Evolutionary conservation across 2,888 invertebrate species (phyloP).

Genomic region (Tachina grossa): DNA sequence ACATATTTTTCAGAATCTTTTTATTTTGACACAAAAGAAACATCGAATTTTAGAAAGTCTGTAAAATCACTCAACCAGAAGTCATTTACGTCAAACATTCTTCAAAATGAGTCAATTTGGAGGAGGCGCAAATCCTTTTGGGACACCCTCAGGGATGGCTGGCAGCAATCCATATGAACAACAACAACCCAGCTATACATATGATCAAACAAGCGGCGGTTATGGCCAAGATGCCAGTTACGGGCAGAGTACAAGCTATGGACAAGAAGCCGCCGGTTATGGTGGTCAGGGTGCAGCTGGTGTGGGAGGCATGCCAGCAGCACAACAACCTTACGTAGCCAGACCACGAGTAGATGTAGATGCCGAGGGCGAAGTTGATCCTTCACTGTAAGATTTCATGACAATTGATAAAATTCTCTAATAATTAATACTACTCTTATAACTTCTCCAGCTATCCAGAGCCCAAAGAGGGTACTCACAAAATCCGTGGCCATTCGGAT

Average conservation of each 20-base stretch:
- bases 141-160: slow-evolving; percentile 74
- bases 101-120: slow-evolving; percentile 73
- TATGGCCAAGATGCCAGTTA: slow-evolving; percentile 70
- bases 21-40: not conserved
- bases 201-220: slow-evolving; percentile 75
- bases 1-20: slow-evolving; percentile 23
- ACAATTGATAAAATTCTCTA: not conserved
- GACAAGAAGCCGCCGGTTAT: slow-evolving; percentile 59
- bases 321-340: slow-evolving; percentile 77
- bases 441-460: slow-evolving; percentile 87
- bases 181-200: slow-evolving; percentile 76
- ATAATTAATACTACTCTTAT: not conserved
- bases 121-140: slow-evolving; percentile 78
- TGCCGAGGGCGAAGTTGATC: slow-evolving; percentile 93
- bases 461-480: slow-evolving; percentile 94
- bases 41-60: slow-evolving; percentile 48
- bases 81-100: slow-evolving; percentile 39
- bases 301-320: slow-evolving; percentile 16
- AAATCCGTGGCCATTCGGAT: slow-evolving; percentile 93
- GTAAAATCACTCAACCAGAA: slow-evolving; percentile 18
- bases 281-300: slow-evolving; percentile 66
- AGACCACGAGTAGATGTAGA: slow-evolving; percentile 92
- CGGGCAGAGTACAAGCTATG: slow-evolving; percentile 67
- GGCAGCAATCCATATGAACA: slow-evolving; percentile 77
- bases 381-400: slow-evolving; percentile 85